These are phyloP conservation scores for Empis stercorea DNA, from an alignment of 2,888 invertebrate genomes.

Conservation along the genomic window DNA sequence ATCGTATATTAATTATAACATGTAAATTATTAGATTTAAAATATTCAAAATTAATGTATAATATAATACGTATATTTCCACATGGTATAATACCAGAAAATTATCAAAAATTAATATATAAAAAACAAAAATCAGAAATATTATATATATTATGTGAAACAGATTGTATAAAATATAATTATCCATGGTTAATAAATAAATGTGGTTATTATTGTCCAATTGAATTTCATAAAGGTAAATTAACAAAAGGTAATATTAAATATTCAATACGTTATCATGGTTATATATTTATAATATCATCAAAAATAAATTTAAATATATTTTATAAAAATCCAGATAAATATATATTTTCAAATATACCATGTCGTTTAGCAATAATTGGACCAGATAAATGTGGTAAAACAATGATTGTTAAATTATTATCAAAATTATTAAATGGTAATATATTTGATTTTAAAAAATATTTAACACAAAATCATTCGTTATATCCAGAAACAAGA, in stretches of 20 bases:
- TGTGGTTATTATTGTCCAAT: slow-evolving; percentile 44
- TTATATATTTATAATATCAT: slow-evolving; percentile 46
- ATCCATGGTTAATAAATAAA: too few species aligned
- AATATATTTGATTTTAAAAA: neutral
- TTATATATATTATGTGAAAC: too few species aligned
- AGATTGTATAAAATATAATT: too few species aligned
- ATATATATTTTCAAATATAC: slow-evolving; percentile 43
- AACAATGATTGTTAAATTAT: slow-evolving; percentile 38
- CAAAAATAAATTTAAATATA: slow-evolving; percentile 37
- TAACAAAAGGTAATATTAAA: slow-evolving; percentile 40
- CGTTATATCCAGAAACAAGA: neutral
- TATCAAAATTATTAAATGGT: neutral
- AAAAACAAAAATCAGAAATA: too few species aligned
- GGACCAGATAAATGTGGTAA: slow-evolving; percentile 50
- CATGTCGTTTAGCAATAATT: slow-evolving; percentile 45
- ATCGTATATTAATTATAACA: too few species aligned
- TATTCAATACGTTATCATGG: slow-evolving; percentile 47
- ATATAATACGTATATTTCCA: too few species aligned
- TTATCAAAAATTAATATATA: too few species aligned
- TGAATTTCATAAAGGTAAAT: slow-evolving; percentile 42
- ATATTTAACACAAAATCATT: neutral
- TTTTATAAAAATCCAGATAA: slow-evolving; percentile 50
- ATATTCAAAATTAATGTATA: too few species aligned
- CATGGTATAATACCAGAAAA: too few species aligned
- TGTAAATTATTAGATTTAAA: too few species aligned